Conservation (phyloP, 2,113 vertebrate species). For the Pachycephala philippinensis region DNA sequence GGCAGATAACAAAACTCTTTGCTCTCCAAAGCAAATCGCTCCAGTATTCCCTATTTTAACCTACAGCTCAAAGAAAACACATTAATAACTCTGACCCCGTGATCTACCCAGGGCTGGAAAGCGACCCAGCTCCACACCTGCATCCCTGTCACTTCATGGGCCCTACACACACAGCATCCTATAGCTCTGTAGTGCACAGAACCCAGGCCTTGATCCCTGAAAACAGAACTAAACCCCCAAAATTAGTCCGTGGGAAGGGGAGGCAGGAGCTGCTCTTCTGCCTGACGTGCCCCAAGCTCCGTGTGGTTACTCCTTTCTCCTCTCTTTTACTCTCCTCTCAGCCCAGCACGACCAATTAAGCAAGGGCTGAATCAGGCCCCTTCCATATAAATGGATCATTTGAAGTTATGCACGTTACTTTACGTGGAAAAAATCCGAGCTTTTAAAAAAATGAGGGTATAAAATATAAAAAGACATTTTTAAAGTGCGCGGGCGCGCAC, state of each 20-base stretch:
- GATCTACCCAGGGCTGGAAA: background rate
- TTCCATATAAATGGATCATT: slow-evolving; percentile 24
- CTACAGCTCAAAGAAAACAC: background rate
- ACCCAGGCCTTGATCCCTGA: background rate
- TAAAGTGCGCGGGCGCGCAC: background rate
- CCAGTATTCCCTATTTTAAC: background rate
- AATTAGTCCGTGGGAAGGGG: background rate
- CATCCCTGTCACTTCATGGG: background rate
- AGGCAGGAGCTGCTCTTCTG: background rate
- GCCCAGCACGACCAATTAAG: background rate
- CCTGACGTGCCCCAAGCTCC: accelerated
- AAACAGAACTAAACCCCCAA: background rate
- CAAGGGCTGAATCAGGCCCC: background rate
- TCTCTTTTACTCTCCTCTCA: background rate
- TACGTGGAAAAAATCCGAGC: slow-evolving; percentile 69
- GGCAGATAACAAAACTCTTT: background rate
- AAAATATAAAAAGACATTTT: slow-evolving; percentile 58
- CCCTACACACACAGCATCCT: background rate
- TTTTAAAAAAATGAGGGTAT: slow-evolving; percentile 47
- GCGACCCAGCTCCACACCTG: background rate
- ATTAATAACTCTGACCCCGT: background rate
- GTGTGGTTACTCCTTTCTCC: background rate
- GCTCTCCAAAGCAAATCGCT: background rate
- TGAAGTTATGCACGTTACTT: slow-evolving; percentile 51
- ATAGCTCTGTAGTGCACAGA: accelerated